phyloP scores from a whole-genome alignment of 2,797 vertebrate genomes.

The Pithecia hirsuta region DNA sequence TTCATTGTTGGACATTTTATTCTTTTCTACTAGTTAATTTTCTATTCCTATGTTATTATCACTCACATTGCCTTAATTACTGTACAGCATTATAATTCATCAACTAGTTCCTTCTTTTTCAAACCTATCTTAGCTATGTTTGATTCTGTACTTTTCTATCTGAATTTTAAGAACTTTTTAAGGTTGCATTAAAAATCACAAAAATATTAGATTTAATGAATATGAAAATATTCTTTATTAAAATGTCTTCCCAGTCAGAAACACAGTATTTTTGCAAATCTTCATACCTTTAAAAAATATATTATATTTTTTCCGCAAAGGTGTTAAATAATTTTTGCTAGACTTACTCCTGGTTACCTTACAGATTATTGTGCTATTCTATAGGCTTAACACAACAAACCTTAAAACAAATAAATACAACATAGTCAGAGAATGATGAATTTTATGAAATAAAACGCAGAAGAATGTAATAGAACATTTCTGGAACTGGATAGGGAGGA shows the following conservation, averaged over 20 bases:
- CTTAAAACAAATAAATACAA: background rate
- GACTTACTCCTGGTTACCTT: background rate
- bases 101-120: background rate
- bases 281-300: background rate
- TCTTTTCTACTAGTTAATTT: background rate
- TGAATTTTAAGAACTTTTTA: background rate
- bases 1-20: background rate
- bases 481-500: background rate
- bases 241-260: background rate
- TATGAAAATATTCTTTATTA: background rate
- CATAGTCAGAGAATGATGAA: background rate
- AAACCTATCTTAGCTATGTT: background rate
- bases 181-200: background rate
- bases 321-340: background rate
- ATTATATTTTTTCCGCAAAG: background rate
- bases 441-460: background rate
- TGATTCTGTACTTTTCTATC: background rate
- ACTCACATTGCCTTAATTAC: background rate
- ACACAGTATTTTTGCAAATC: background rate
- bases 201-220: background rate
- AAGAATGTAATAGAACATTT: background rate
- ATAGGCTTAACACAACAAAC: background rate
- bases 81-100: background rate
- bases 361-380: background rate
- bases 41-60: background rate